Base-by-base conservation (phyloP, 2,888 invertebrate species). In the Stenoptilia bipunctidactyla region DNA sequence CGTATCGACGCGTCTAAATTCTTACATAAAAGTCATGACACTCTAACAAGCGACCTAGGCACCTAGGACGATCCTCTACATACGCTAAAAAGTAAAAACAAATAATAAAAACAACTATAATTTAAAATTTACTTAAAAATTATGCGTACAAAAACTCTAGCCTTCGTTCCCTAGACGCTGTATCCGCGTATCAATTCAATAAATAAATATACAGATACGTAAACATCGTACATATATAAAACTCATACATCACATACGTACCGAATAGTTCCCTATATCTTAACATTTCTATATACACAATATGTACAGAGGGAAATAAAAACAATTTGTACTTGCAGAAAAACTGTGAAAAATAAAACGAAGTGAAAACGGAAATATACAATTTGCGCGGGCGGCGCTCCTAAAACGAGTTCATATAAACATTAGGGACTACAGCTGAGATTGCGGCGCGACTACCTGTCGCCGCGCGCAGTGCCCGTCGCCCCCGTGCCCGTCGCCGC, bases 251-350 rank as follows among this genome's bases (percentile, higher is more conserved):
- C 67, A 74, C 64, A 72, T 66, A 67, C 61, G 62, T 59, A 62
- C 60, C 64, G 62, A 63, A 61, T 58, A 60, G 56, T 60, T 60
- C 57, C 65, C 67, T 72, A 74, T 61, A 34, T 14, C 34, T 63
- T 64, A 65, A 67, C 57, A 62, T 63, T 66, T 60, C 58, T 84
- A 85, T 83, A 73, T 84, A n/a, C n/a, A 85, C 83, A 84, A 67
- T 85, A 84, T 85, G 72, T 84, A 84, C 84, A 85, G 56, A 66
- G 73, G 69, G 70, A 80, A 83, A 82, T 77, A 82, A 76, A 82
- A 83, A 83, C 79, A 82, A 80, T 85, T 85, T 85, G 85, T 85
- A 85, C 85, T 85, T 79, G 82, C 80, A 77, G 83, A 83, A 61
- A n/a, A 79, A 77, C 66, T 65, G 75, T 77, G 70, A 75, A 67